phyloP scores from a whole-genome alignment of 1,140 invertebrate species.

The Platyscapa corneri region DNA sequence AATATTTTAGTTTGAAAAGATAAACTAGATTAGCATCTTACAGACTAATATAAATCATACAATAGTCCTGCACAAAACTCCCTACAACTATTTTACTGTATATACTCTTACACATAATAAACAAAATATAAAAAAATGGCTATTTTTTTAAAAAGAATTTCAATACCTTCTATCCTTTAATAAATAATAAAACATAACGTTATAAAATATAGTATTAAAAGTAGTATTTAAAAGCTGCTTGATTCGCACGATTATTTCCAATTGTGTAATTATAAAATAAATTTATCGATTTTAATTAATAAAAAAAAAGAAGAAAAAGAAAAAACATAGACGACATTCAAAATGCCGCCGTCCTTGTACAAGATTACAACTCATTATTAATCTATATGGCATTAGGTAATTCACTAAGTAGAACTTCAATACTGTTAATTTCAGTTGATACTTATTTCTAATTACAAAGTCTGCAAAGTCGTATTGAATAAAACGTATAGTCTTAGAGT shows the following conservation, averaged over 20 bases:
- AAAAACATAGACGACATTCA: not conserved
- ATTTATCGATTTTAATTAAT: not conserved
- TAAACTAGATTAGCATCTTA: not conserved
- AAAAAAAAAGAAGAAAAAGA: conserved; percentile 11
- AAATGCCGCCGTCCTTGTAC: not conserved
- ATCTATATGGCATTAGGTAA: conserved; percentile 22
- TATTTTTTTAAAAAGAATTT: not conserved
- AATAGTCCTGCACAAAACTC: not conserved
- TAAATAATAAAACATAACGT: conserved; percentile 6
- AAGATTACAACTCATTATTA: conserved; percentile 8
- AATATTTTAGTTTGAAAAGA: not conserved
- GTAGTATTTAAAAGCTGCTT: not conserved
- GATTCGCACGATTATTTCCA: not conserved
- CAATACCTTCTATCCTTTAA: conserved; percentile 14
- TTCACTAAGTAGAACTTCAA: conserved; percentile 14
- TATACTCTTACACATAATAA: not conserved
- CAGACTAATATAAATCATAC: not conserved
- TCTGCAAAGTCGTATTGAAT: not conserved
- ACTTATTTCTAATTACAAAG: conserved; percentile 9
- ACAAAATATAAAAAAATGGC: conserved; percentile 1
- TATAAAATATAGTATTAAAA: not conserved
- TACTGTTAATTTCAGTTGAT: conserved; percentile 9
- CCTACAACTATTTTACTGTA: not conserved
- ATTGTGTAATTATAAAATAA: conserved; percentile 3
- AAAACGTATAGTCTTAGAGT: not conserved